Evolutionary conservation across 2,888 invertebrate genomes (phyloP), one percentile per base, ranked within the genome.

Genomic region (Coelopa pilipes): DNA sequence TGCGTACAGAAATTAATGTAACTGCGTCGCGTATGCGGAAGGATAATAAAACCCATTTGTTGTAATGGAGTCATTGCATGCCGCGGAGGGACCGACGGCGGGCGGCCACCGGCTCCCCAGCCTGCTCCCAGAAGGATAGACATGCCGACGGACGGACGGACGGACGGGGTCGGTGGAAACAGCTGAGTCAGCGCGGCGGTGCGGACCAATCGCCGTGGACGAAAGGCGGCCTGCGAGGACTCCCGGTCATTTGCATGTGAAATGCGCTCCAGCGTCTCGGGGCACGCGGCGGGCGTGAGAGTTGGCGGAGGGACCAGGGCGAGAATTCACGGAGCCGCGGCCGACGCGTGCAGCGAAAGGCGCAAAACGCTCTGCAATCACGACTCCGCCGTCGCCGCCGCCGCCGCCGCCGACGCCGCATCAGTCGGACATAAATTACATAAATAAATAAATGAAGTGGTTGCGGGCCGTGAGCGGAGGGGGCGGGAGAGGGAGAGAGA

Each of bases 371-470:
- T 4, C 50, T 50, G 10, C 24, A 70, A 24, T 50, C 50, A 49
- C 60, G 34, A 17, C 34, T 2, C 2, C 55, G 71, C 13, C 34
- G 34, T 4, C 15, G n/a, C 19, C 57, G 46, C 65, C 34, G 34
- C 2, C 55, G 71, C 13, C 34, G 34, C 2, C 55, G 71, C 13
- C 34, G 34, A 34, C 15, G n/a, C 19, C 57, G 46, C 65, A 50
- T 71, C 71, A 65, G 53, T 45, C 46, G 65, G 46, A 55, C 65
- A 71, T 71, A 71, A 71, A 71, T 71, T 57, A 71, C 45, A 34
- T 50, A 53, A 46, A 46, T 53, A 63, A 71, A 71, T 63, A 71
- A 63, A 65, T 71, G 65, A 62, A 62, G 34, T 34, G 7, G 7
- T 7, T 34, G 34, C 7, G 34, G n/a, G n/a, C n/a, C n/a, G n/a